phyloP scores from a whole-genome alignment of 2,113 vertebrate genomes.

The Corythaixoides concolor region DNA sequence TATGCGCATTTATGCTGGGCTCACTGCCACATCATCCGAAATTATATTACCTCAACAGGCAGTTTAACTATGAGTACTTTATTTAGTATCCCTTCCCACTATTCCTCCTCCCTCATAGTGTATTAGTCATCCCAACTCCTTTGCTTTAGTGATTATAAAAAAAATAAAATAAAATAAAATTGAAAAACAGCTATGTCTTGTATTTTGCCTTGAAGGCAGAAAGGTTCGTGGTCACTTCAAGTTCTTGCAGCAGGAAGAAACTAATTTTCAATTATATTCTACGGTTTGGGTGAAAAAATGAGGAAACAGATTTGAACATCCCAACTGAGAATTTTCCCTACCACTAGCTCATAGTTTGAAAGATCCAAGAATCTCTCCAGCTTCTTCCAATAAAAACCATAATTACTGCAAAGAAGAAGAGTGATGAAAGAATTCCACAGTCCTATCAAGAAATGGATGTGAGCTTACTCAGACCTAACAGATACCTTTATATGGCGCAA shows the following conservation, averaged over 20 bases:
- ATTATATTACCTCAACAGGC: conserved; percentile 25
- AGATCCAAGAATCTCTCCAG: neutral
- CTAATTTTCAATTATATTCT: neutral
- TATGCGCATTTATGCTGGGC: neutral
- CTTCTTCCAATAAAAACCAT: neutral
- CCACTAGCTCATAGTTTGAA: neutral
- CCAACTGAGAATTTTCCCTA: neutral
- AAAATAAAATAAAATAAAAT: neutral
- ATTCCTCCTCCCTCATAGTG: neutral
- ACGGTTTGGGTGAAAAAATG: neutral
- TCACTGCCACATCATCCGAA: neutral
- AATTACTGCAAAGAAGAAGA: neutral
- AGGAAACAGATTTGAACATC: neutral
- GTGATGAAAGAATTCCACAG: neutral
- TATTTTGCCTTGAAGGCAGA: neutral
- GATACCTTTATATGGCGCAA: neutral
- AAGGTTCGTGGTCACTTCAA: neutral
- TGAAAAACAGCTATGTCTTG: neutral
- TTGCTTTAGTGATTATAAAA: neutral
- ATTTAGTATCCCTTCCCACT: neutral
- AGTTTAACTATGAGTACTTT: neutral
- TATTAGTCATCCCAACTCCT: neutral
- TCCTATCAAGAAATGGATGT: neutral
- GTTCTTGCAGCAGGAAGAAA: neutral
- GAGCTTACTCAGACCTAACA: neutral